Evolutionary conservation across 2,113 vertebrate species (phyloP).

Genomic region (Pampusana beccarii): DNA sequence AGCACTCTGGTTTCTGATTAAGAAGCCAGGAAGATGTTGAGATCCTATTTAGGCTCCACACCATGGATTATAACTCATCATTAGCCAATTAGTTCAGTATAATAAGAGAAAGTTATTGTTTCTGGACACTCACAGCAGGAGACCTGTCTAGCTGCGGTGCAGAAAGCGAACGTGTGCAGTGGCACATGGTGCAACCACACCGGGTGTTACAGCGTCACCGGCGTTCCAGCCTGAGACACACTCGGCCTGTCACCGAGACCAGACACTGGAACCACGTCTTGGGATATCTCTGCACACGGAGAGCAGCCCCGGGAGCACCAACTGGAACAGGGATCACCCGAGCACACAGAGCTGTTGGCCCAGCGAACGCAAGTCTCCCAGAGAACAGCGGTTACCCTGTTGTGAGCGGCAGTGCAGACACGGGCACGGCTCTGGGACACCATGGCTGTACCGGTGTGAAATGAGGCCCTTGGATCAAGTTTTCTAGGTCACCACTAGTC

Average conservation of each 20-base stretch:
- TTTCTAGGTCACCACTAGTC: background rate
- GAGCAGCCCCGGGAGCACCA: background rate
- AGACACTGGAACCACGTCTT: background rate
- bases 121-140: background rate
- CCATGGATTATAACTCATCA: background rate
- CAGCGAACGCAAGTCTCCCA: background rate
- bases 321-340: background rate
- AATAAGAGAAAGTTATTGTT: background rate
- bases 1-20: background rate
- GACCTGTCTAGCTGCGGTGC: background rate
- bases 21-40: background rate
- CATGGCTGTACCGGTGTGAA: background rate
- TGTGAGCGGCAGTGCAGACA: background rate
- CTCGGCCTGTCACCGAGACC: background rate
- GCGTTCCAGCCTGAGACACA: background rate
- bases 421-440: background rate
- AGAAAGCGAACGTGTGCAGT: background rate
- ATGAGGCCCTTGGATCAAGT: background rate
- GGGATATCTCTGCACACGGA: background rate
- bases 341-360: background rate
- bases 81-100: background rate
- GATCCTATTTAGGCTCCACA: background rate
- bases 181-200: background rate
- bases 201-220: accelerated
- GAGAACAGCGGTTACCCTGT: background rate